Conservation (phyloP, 2,797 vertebrate genomes). For the Rousettus madagascariensis region DNA sequence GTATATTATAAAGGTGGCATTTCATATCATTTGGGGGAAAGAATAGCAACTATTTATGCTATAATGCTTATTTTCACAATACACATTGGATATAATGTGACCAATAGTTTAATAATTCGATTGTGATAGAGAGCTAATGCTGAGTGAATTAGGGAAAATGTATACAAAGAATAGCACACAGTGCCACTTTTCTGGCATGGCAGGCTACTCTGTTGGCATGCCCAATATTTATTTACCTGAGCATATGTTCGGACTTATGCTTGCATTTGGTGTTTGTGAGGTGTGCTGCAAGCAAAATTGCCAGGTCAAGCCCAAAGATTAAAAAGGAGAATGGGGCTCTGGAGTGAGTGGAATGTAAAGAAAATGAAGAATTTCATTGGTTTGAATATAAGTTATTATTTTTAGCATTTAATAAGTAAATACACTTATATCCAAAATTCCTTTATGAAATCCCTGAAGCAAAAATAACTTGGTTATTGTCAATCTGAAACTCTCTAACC, state of each 20-base stretch:
- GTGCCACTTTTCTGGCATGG: neutral
- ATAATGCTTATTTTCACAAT: constrained; percentile 12
- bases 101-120: neutral
- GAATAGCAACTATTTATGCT: neutral
- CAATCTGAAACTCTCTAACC: constrained; percentile 11
- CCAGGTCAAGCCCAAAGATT: neutral
- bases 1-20: neutral
- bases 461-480: constrained; percentile 51
- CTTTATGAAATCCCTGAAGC: constrained; percentile 45
- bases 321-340: neutral
- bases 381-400: constrained; percentile 36
- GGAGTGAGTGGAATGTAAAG: neutral
- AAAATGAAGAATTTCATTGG: neutral
- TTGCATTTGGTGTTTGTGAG: neutral
- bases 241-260: neutral
- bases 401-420: constrained; percentile 35
- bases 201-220: neutral
- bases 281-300: neutral
- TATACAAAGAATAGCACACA: neutral
- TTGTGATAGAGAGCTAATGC: neutral
- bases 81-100: neutral
- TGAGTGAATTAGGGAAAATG: neutral
- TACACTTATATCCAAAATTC: constrained; percentile 11
- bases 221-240: neutral
- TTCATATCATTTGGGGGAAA: neutral